These are phyloP conservation scores for Meandrusa payeni DNA, from an alignment of 2,888 invertebrate species.

Conservation along the genomic window DNA sequence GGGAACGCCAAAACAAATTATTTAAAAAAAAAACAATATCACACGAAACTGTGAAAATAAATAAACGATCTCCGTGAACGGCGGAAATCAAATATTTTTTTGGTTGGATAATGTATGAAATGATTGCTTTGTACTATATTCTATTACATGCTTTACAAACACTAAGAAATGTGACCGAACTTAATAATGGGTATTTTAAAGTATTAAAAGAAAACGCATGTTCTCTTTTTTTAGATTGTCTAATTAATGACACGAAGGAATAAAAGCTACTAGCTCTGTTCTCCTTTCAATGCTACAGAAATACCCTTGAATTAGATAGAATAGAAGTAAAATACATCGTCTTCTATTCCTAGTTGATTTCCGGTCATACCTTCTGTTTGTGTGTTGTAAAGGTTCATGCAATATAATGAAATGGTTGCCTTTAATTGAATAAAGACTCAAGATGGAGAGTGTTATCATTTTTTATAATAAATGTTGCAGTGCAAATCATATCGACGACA, in stretches of 20 bases:
- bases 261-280: too few species aligned
- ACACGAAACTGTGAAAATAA: constrained; percentile 26
- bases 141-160: neutral
- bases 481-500: constrained; percentile 2
- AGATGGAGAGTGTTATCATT: constrained; percentile 2
- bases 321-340: too few species aligned
- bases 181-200: too few species aligned
- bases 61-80: constrained; percentile 26
- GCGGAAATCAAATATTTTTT: constrained; percentile 23
- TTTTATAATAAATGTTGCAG: constrained; percentile 11
- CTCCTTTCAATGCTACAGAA: too few species aligned
- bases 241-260: too few species aligned
- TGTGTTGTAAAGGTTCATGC: too few species aligned
- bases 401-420: constrained; percentile 16
- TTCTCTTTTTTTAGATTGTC: too few species aligned
- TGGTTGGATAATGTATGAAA: constrained; percentile 28
- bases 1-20: constrained; percentile 20
- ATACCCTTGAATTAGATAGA: too few species aligned
- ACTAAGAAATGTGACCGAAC: neutral
- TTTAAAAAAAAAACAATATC: constrained; percentile 15
- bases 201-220: too few species aligned
- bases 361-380: too few species aligned
- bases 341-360: too few species aligned
- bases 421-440: constrained; percentile 10
- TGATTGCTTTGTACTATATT: constrained; percentile 28